Conservation (phyloP, 2,888 invertebrate species). For the Malthinus seriepunctatus region DNA sequence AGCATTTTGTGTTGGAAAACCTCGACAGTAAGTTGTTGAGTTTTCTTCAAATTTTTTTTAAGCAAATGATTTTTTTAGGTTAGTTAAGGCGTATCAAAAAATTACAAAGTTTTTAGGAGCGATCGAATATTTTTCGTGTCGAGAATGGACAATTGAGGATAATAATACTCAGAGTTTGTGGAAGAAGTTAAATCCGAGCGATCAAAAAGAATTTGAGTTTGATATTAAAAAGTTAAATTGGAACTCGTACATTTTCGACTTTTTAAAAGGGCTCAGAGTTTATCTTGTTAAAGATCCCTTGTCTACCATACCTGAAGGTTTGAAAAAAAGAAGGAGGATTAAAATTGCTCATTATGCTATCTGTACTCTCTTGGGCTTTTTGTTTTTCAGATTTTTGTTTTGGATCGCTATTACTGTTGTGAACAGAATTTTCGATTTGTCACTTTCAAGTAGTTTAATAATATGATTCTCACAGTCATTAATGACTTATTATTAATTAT, state of each 20-base stretch:
- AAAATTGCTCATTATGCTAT: not conserved
- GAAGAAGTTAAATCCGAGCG: constrained; percentile 56
- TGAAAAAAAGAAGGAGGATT: not conserved
- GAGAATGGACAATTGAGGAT: constrained; percentile 74
- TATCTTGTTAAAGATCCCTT: constrained; percentile 80
- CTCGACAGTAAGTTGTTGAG: constrained; percentile 54
- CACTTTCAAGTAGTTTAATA: no score
- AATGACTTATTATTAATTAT: no score
- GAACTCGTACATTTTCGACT: constrained; percentile 69
- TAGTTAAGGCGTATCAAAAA: constrained; percentile 73
- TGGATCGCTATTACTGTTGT: no score
- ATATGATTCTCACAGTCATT: no score
- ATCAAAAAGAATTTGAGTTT: constrained; percentile 69
- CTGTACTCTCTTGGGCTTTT: no score
- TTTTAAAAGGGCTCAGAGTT: constrained; percentile 72
- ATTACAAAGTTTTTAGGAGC: constrained; percentile 76
- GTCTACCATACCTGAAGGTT: constrained; percentile 59
- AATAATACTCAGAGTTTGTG: constrained; percentile 65
- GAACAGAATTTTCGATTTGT: no score
- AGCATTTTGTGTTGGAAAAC: constrained; percentile 53
- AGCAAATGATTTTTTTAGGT: constrained; percentile 51
- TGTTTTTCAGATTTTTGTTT: no score
- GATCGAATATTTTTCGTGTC: constrained; percentile 73
- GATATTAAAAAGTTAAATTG: constrained; percentile 73
- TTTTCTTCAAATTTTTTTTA: not conserved